Conservation (phyloP, 2,888 invertebrate genomes). For the Orchesella flavescens region DNA sequence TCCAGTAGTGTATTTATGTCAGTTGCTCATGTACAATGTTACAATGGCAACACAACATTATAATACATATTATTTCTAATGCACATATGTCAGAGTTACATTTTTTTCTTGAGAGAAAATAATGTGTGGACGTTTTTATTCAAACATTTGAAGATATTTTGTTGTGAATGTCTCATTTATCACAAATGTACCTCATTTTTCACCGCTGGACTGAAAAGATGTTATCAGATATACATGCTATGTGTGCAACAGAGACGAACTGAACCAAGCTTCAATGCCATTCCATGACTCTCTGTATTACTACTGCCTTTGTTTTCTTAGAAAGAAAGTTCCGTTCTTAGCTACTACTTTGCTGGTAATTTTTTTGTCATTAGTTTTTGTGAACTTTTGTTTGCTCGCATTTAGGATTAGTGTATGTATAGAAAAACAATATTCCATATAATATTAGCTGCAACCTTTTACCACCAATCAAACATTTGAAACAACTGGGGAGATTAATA, state of each 20-base stretch:
- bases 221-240: slow-evolving; percentile 34
- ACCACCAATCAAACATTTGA: not conserved
- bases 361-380: too few species aligned
- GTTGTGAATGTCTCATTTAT: slow-evolving; percentile 52
- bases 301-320: not conserved
- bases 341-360: not conserved
- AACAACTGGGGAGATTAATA: too few species aligned
- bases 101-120: slow-evolving; percentile 4
- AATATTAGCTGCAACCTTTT: not conserved
- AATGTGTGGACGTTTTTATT: slow-evolving; percentile 1
- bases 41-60: not conserved
- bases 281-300: not conserved
- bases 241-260: not conserved
- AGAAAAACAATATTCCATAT: too few species aligned
- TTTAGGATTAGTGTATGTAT: too few species aligned
- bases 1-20: not conserved
- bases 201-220: slow-evolving; percentile 26
- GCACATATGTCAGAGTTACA: not conserved
- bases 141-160: slow-evolving; percentile 14
- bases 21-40: too few species aligned
- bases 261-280: not conserved
- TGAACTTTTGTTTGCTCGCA: too few species aligned
- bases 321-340: not conserved
- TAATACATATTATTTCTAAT: not conserved
- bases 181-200: slow-evolving; percentile 57